phyloP scores from a whole-genome alignment of 1,140 invertebrate species.

The Lerema accius region DNA sequence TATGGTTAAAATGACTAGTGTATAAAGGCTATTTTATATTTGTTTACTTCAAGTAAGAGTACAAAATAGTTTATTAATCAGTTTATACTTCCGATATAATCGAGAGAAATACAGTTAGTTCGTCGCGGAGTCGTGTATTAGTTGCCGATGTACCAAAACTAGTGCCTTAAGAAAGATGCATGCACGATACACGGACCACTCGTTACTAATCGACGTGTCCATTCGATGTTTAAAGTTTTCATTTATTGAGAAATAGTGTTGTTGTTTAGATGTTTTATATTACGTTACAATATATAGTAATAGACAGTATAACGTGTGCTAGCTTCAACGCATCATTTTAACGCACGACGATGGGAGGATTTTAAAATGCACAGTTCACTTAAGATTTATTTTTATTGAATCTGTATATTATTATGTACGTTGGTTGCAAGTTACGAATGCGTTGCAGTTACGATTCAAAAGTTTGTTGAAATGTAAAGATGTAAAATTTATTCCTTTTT shows the following conservation, averaged over 20 bases:
- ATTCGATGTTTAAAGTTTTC: conserved; percentile 3
- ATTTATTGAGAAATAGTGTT: conserved; percentile 28
- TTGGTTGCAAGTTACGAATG: conserved; percentile 6
- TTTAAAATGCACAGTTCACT: no score
- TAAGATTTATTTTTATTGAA: no score
- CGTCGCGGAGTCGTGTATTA: conserved; percentile 10
- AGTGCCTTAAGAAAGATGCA: conserved; percentile 58
- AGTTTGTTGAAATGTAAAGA: conserved; percentile 5
- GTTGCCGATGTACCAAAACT: conserved; percentile 42
- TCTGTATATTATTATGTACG: no score
- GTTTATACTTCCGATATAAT: conserved; percentile 5
- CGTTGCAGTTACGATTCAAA: conserved; percentile 5
- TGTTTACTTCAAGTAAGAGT: conserved; percentile 21
- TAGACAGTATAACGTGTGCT: neutral
- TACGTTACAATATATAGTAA: conserved; percentile 29
- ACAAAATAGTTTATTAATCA: conserved; percentile 24
- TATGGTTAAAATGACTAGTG: neutral
- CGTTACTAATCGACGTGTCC: no score
- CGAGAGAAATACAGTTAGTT: neutral
- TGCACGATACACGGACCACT: conserved; percentile 9
- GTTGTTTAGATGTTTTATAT: conserved; percentile 37
- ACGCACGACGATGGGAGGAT: no score
- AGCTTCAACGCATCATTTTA: neutral
- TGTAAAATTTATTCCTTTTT: conserved; percentile 23
- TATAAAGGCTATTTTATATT: neutral